phyloP scores from a whole-genome alignment of 2,113 vertebrate genomes.

The Platichthys flesus region DNA sequence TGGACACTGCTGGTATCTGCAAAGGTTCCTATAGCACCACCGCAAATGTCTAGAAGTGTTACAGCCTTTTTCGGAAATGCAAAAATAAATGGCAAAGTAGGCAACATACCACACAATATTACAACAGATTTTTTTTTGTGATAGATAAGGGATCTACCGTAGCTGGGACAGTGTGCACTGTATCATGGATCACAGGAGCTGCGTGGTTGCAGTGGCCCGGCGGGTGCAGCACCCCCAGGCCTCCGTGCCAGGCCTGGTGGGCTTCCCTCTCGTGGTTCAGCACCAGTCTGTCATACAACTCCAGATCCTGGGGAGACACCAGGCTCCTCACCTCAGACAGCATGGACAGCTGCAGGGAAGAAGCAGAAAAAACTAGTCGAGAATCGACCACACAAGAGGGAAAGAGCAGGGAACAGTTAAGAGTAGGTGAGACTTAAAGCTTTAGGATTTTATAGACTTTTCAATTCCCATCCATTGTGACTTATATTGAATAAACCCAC shows the following conservation, averaged over 20 bases:
- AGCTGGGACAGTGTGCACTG: conserved; percentile 10
- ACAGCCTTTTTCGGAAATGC: too few relatives aligned
- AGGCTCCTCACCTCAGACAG: conserved; percentile 89
- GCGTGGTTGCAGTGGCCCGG: conserved; percentile 27
- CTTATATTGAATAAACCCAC: neutral
- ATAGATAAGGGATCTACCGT: conserved; percentile 35
- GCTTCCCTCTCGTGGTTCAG: conserved; percentile 89
- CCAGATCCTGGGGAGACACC: conserved; percentile 89
- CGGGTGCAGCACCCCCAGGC: conserved; percentile 45
- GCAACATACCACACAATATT: neutral
- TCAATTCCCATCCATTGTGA: neutral
- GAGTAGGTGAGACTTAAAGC: neutral
- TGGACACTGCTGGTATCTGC: too few relatives aligned
- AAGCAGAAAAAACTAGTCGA: neutral
- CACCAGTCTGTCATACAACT: conserved; percentile 90
- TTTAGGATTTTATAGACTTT: neutral
- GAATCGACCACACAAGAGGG: too few relatives aligned
- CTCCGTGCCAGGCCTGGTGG: conserved; percentile 87
- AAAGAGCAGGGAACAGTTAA: too few relatives aligned
- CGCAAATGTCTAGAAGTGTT: too few relatives aligned
- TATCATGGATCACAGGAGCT: neutral
- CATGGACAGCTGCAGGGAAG: conserved; percentile 86
- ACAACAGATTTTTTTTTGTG: neutral
- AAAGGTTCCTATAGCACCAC: too few relatives aligned
- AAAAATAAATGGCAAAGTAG: neutral